These are phyloP conservation scores for Oncorhynchus tshawytscha DNA, from an alignment of 2,113 vertebrate genomes.

Conservation along the genomic window DNA sequence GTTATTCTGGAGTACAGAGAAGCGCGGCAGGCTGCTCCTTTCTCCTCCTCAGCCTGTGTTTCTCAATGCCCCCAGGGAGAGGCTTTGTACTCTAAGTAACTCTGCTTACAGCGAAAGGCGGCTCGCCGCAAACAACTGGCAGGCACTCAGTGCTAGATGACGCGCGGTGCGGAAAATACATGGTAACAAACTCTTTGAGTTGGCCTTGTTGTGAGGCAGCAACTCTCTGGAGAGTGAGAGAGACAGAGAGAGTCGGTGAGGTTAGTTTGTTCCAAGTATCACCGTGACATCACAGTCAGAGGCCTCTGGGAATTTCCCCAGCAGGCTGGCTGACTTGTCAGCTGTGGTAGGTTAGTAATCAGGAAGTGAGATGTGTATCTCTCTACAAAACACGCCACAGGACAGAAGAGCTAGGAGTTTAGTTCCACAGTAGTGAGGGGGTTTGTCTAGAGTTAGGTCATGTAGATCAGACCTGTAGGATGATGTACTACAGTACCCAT, in stretches of 20 bases:
- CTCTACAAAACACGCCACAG: too few relatives aligned
- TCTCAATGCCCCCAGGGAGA: constrained; percentile 46
- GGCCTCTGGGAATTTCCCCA: constrained; percentile 30
- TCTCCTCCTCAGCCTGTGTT: constrained; percentile 27
- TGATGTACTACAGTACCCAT: not conserved
- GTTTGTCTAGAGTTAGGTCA: too few relatives aligned
- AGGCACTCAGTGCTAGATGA: constrained; percentile 29
- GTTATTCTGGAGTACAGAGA: constrained; percentile 34
- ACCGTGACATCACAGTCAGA: constrained; percentile 47
- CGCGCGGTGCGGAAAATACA: constrained; percentile 30
- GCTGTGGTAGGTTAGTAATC: constrained; percentile 12
- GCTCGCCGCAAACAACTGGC: constrained; percentile 56
- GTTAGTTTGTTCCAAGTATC: constrained; percentile 15
- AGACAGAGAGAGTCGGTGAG: not conserved
- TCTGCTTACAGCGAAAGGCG: constrained; percentile 36
- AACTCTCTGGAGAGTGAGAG: not conserved
- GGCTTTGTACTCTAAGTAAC: constrained; percentile 53
- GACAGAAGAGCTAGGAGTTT: too few relatives aligned
- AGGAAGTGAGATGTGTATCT: constrained; percentile 31
- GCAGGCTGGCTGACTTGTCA: constrained; percentile 38
- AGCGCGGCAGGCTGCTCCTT: not conserved
- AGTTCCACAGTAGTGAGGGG: too few relatives aligned
- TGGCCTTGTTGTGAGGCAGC: constrained; percentile 37
- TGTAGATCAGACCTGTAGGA: not conserved
- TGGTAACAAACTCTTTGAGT: constrained; percentile 43